Evolutionary conservation across 2,113 vertebrate genomes (phyloP).

Genomic region (Dromiciops gliroides): DNA sequence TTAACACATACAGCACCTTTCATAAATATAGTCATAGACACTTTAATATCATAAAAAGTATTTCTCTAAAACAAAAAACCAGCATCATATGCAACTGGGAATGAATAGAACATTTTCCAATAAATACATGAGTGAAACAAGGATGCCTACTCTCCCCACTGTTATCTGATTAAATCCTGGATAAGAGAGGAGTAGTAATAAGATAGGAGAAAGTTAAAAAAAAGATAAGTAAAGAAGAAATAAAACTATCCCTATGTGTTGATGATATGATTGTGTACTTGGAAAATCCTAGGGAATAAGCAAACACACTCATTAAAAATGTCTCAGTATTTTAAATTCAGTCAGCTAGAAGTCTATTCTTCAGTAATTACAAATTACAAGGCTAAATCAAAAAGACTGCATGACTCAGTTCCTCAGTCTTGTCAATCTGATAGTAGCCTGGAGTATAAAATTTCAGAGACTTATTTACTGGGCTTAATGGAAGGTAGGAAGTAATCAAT

Average conservation of each 20-base stretch:
- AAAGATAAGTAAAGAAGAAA: background rate
- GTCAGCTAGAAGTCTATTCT: conserved; percentile 29
- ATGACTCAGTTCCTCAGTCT: background rate
- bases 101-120: background rate
- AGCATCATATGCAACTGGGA: background rate
- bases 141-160: background rate
- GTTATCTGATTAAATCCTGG: background rate
- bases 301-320: conserved; percentile 2
- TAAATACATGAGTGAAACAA: background rate
- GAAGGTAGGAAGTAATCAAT: background rate
- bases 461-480: background rate
- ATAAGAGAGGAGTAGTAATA: background rate
- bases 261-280: background rate
- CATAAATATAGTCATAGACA: background rate
- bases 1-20: background rate
- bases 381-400: background rate
- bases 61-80: background rate
- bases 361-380: conserved; percentile 20
- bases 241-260: background rate
- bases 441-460: background rate
- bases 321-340: conserved; percentile 28
- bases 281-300: background rate
- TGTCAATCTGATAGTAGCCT: background rate
- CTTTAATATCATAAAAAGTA: background rate
- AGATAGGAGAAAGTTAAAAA: background rate